Percentiles rank a stretch among this genome's conserved stretches.
Conservation (phyloP, 2,113 vertebrate species). For the Microcebus murinus region DNA sequence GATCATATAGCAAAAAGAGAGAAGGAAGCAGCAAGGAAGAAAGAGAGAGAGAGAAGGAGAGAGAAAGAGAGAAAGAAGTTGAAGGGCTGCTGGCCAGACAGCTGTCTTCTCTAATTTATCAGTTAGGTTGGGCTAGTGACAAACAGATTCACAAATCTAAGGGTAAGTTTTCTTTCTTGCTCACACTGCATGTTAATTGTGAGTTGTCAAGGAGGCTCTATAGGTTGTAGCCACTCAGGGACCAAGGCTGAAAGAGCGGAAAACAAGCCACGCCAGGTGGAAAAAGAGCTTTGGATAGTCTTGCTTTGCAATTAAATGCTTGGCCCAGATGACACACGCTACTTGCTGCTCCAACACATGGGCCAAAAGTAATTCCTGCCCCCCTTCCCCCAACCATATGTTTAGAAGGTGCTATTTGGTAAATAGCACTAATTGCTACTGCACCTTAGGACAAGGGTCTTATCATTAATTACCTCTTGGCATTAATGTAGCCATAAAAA, state of each 20-base stretch:
- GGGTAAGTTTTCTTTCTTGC: background rate
- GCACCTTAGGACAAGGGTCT: background rate
- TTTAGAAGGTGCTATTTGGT: background rate
- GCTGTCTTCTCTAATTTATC: background rate
- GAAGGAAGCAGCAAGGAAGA: background rate
- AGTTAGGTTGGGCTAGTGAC: background rate
- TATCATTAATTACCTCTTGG: background rate
- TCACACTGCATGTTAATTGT: background rate
- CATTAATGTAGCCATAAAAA: background rate
- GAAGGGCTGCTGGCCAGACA: background rate
- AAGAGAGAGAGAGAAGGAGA: background rate
- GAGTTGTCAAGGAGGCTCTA: background rate
- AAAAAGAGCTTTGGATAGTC: background rate
- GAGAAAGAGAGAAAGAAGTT: background rate
- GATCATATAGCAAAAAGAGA: background rate
- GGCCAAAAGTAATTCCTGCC: background rate
- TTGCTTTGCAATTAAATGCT: constrained; percentile 42
- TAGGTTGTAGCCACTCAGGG: background rate
- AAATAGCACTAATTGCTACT: background rate
- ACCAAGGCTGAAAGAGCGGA: background rate
- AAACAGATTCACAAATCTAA: background rate
- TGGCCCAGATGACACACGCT: background rate
- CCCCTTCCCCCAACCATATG: background rate
- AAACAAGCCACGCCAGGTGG: too few species aligned
- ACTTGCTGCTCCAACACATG: background rate